These are phyloP conservation scores for Silurus asotus DNA, from an alignment of 2,113 vertebrate species.

Conservation along the genomic window DNA sequence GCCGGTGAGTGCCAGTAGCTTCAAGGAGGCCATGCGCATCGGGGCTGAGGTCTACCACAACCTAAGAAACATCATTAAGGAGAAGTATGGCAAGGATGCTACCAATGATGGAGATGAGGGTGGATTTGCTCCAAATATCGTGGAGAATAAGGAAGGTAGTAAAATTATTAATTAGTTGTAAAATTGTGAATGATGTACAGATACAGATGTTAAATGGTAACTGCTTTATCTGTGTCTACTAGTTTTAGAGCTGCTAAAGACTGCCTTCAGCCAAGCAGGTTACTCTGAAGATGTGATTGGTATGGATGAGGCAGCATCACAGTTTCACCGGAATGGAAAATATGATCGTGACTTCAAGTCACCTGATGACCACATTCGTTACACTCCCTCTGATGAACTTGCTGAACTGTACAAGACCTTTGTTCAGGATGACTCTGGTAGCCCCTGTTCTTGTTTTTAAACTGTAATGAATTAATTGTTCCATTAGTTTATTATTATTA, in stretches of 20 bases:
- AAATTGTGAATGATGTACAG: not conserved
- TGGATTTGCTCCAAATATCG: slow-evolving; percentile 95
- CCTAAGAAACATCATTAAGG: slow-evolving; percentile 95
- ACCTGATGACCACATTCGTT: slow-evolving; percentile 84
- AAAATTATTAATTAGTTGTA: not conserved
- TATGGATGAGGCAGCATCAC: slow-evolving; percentile 96
- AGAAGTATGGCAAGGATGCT: slow-evolving; percentile 94
- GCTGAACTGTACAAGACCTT: slow-evolving; percentile 92
- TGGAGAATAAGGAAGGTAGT: slow-evolving; percentile 95
- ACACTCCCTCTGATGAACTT: slow-evolving; percentile 86
- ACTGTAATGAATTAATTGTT: not conserved
- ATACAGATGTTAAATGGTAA: not conserved
- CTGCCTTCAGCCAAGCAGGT: slow-evolving; percentile 86
- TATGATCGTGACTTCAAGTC: slow-evolving; percentile 99
- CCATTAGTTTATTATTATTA: no score
- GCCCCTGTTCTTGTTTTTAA: slow-evolving; percentile 24
- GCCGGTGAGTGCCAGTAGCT: slow-evolving; percentile 83
- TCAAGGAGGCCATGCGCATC: slow-evolving; percentile 93
- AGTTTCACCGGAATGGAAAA: slow-evolving; percentile 88
- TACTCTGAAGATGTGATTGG: slow-evolving; percentile 91
- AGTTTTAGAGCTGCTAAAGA: slow-evolving; percentile 88
- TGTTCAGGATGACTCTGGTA: slow-evolving; percentile 88
- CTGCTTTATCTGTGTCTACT: slow-evolving; percentile 4
- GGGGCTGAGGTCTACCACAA: slow-evolving; percentile 97
- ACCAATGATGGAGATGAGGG: slow-evolving; percentile 97